phyloP scores from a whole-genome alignment of 2,797 vertebrate species.

The Alfaro cultratus region DNA sequence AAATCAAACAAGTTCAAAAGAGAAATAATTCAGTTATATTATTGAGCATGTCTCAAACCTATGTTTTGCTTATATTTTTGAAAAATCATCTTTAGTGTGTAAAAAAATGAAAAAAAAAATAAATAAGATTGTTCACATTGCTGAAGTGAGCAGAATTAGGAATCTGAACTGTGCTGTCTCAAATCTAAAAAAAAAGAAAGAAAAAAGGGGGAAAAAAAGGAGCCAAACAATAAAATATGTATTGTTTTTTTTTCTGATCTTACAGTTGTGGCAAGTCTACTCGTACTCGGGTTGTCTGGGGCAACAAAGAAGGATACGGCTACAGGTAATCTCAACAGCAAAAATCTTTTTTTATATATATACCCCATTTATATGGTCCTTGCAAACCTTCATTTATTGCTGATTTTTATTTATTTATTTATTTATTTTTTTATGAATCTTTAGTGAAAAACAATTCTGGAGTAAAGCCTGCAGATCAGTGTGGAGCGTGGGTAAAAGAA shows the following conservation, averaged over 20 bases:
- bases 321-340: constrained; percentile 82
- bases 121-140: background rate
- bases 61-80: background rate
- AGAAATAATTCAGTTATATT: background rate
- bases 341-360: background rate
- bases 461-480: constrained; percentile 94
- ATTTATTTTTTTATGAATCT: background rate
- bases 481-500: constrained; percentile 98
- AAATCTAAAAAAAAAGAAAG: constrained; percentile 1
- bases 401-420: background rate
- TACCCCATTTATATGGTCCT: background rate
- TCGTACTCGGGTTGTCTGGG: constrained; percentile 95
- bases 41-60: background rate
- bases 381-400: constrained; percentile 9
- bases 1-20: background rate
- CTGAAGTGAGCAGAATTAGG: constrained; percentile 18
- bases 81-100: background rate
- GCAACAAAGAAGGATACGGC: constrained; percentile 92
- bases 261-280: constrained; percentile 99
- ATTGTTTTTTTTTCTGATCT: constrained; percentile 42
- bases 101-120: background rate
- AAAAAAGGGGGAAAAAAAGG: background rate
- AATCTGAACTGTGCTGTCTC: constrained; percentile 45
- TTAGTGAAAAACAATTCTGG: constrained; percentile 93
- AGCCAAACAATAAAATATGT: constrained; percentile 4